Conservation (phyloP, 2,113 vertebrate species). For the Erythrolamprus reginae region DNA sequence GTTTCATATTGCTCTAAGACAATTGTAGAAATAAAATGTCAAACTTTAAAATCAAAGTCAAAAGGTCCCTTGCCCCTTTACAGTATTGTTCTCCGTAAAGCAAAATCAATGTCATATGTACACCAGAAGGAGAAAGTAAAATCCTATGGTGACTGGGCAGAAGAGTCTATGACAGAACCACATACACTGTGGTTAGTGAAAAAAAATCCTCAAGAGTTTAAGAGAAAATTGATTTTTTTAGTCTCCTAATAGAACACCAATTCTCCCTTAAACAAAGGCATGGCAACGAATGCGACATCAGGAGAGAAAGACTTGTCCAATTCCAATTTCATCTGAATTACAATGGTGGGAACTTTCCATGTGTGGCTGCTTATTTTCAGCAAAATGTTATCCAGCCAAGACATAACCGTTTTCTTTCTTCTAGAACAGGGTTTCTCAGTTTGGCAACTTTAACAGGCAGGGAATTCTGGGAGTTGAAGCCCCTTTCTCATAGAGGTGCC, state of each 20-base stretch:
- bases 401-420: not conserved
- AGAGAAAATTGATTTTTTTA: not conserved
- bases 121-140: not conserved
- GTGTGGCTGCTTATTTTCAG: not conserved
- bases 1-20: not conserved
- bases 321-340: not conserved
- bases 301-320: not conserved
- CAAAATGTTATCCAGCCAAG: not conserved
- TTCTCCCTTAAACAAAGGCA: not conserved
- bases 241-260: not conserved
- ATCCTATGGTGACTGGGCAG: not conserved
- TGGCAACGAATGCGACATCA: not conserved
- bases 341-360: not conserved
- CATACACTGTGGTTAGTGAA: not conserved
- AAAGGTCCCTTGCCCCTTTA: not conserved
- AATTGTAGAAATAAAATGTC: not conserved
- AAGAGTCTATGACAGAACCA: not conserved
- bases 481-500: not conserved
- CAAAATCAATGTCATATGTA: not conserved
- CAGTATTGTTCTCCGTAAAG: too few relatives aligned
- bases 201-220: not conserved
- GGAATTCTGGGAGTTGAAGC: not conserved
- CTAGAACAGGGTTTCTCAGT: not conserved
- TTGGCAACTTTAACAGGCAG: not conserved
- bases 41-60: not conserved